These are phyloP conservation scores for Drosophila sp. DNA, from an alignment of 1,140 invertebrate species.

Conservation along the genomic window DNA sequence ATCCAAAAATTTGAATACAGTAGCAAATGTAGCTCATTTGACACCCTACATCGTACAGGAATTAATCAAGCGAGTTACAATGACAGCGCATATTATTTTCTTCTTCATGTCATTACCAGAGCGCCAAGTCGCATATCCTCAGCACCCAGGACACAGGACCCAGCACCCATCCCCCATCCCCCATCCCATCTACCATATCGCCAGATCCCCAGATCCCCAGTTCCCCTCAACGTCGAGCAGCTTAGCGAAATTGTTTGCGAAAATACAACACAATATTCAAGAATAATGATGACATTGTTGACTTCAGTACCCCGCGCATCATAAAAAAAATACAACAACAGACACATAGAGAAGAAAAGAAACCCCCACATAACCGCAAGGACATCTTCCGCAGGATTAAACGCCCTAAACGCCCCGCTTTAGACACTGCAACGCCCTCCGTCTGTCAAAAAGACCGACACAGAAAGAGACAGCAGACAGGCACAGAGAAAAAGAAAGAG, in stretches of 20 bases:
- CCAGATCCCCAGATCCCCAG: not conserved
- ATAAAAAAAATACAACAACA: conserved; percentile 57
- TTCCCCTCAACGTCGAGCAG: conserved; percentile 52
- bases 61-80: conserved; percentile 83
- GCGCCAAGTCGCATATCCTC: conserved; percentile 34
- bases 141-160: no score
- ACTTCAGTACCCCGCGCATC: conserved; percentile 74
- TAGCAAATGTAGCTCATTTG: not conserved
- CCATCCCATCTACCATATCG: not conserved
- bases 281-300: conserved; percentile 84
- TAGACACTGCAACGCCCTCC: conserved; percentile 78
- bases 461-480: not conserved
- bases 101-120: conserved; percentile 72
- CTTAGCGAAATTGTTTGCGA: conserved; percentile 83
- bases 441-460: conserved; percentile 22
- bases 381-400: conserved; percentile 82
- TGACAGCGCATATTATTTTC: conserved; percentile 83
- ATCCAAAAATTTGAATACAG: not conserved
- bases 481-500: not conserved
- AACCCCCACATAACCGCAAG: conserved; percentile 68
- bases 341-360: conserved; percentile 22
- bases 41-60: conserved; percentile 67
- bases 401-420: conserved; percentile 80
- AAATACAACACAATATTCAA: conserved; percentile 83
- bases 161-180: no score